Base-by-base conservation (phyloP, 1,140 invertebrate genomes). In the Nylanderia fulva region DNA sequence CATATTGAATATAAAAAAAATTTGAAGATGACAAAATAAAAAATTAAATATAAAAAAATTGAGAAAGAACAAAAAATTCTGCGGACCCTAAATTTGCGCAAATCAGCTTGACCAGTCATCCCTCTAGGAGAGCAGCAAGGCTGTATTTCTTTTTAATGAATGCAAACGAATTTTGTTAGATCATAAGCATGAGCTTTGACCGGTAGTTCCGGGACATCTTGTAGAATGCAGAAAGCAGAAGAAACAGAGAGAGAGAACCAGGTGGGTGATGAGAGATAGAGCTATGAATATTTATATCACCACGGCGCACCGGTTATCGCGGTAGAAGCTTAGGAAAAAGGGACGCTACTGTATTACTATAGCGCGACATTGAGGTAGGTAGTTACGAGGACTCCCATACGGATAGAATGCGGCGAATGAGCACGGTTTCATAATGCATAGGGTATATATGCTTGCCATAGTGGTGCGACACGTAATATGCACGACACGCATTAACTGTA, bases 271-370 rank as follows among this genome's bases (percentile, higher is more conserved):
- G 69, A 15, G 68, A 21, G 54, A 54, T 29, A 48, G 48, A 61
- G 68, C 63, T 75, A 91, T 91, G 89, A 92, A 92, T 92, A 92
- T 92, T 90, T 91, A 92, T 90, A 91, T 24, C 69, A 33, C 24
- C 72, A 33, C 18, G 58, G 42, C 48, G 72, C 84, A 90, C 84
- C 84, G 88, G 88, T 88, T 88, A 85, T 86, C 89, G 85, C 64
- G 24, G 52, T 66, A 39, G 72, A 83, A 86, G 88, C 88, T 86
- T 77, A 54, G 75, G 66, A 77, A 87, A 72, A 71, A 58, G 45
- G 48, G 69, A 48, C 54, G 33, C 15, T 15, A 79, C 27, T 52
- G 36, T 33, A n/a, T n/a, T n/a, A 66, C 27, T 56, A n/a, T 39
- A 69, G 13, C 8, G 64, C 27, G 42, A 18, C 24, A 33, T 69